phyloP scores from a whole-genome alignment of 1,140 invertebrate species.

The honey bee (Apis mellifera) region DNA sequence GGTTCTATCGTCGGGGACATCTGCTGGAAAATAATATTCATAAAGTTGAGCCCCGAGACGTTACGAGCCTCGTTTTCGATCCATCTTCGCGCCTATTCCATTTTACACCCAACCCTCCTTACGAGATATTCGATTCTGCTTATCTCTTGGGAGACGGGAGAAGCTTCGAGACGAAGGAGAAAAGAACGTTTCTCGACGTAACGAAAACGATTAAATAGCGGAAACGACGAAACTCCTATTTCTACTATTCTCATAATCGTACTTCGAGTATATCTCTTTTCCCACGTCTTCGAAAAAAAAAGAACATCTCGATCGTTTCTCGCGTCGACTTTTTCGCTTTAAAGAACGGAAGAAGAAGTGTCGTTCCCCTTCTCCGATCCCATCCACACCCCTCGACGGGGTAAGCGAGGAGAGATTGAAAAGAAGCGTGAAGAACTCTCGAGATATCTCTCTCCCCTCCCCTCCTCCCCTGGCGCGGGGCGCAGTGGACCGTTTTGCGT shows the following conservation, averaged over 20 bases:
- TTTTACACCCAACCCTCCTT: background rate
- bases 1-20: constrained; percentile 80
- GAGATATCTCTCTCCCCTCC: background rate
- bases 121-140: background rate
- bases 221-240: too few species aligned
- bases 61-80: constrained; percentile 57
- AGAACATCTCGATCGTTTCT: background rate
- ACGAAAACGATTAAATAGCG: too few species aligned
- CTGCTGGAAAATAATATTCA: constrained; percentile 82
- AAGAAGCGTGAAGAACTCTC: constrained; percentile 14
- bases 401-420: background rate
- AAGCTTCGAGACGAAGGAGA: background rate
- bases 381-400: background rate
- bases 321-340: background rate
- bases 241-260: too few species aligned
- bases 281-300: too few species aligned
- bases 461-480: background rate
- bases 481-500: constrained; percentile 1
- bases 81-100: constrained; percentile 17
- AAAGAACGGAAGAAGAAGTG: too few species aligned
- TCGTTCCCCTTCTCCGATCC: too few species aligned
- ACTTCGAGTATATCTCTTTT: too few species aligned
- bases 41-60: constrained; percentile 73
- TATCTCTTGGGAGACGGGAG: too few species aligned
- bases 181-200: background rate